A percentile compares a stretch with the other conserved stretches of the same genome.
These are phyloP conservation scores for Eubucco bourcierii DNA, from an alignment of 2,113 vertebrate species.

Conservation along the genomic window DNA sequence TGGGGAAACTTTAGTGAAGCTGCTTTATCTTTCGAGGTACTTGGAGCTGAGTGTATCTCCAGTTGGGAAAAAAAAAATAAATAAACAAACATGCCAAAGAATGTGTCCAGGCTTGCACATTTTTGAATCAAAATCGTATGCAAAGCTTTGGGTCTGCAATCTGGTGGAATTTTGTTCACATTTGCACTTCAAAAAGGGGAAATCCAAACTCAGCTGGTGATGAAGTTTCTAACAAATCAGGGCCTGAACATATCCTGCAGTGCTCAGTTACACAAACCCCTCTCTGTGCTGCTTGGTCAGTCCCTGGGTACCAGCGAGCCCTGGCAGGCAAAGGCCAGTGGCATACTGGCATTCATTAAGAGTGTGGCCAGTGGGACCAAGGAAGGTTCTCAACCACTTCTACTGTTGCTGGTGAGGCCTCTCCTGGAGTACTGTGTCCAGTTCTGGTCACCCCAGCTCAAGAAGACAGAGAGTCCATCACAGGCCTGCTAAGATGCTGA, in stretches of 20 bases:
- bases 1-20: background rate
- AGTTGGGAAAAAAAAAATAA: slow-evolving; percentile 35
- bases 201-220: background rate
- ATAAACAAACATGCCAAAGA: slow-evolving; percentile 41
- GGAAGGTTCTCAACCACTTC: no score
- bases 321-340: no score
- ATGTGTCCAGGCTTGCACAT: slow-evolving; percentile 47
- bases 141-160: slow-evolving; percentile 25
- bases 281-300: background rate
- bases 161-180: slow-evolving; percentile 11
- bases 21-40: slow-evolving; percentile 39
- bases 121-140: slow-evolving; percentile 47
- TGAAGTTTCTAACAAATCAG: slow-evolving; percentile 33
- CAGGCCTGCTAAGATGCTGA: no score
- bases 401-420: no score
- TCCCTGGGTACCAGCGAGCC: background rate
- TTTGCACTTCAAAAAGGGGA: slow-evolving; percentile 63
- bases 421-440: no score
- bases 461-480: no score
- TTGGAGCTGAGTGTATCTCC: slow-evolving; percentile 19
- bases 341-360: no score
- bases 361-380: no score
- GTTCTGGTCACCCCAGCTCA: no score
- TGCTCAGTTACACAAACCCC: background rate
- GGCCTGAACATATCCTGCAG: background rate